Evolutionary conservation across 1,140 invertebrate genomes (phyloP), one percentile per base, ranked within the genome.

Genomic region (Neocloeon triangulifer): DNA sequence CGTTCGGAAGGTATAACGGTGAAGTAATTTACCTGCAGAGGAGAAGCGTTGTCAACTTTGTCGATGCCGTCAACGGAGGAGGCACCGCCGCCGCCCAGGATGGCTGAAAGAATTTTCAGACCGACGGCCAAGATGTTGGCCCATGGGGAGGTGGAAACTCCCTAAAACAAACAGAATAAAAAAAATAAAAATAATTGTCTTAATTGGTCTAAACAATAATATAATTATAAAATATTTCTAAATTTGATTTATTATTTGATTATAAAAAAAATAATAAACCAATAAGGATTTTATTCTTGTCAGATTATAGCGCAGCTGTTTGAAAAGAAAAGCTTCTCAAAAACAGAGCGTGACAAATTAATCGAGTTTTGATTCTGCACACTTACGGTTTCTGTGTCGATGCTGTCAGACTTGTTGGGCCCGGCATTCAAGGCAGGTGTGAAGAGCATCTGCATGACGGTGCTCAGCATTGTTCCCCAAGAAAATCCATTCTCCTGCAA

Each of bases 361-460:
- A n/a, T n/a, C n/a, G n/a, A n/a, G n/a, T n/a, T n/a, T n/a, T n/a
- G 9, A 21, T 19, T n/a, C 31, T 7, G 5, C 6, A 7, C n/a
- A 19, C 36, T 25, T 23, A 39, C 33, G 19, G 57, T 55, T 27
- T 71, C 65, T 18, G 61, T 60, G 36, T 74, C 70, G 6, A 74
- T 49, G 46, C 67, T 67, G 41, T 79, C 78, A 28, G 78, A 81
- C 51, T 84, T 85, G 43, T 70, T 80, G 4, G 77, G 76, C 4
- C 73, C 68, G 14, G 61, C 59, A n/a, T n/a, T n/a, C 28, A 59
- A 33, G 29, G 62, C 63, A 13, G 63, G 62, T 42, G 70, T 74
- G 46, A 85, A 69, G 39, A 86, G 56, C 68, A 85, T 75, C 51
- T 82, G 79, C 69, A 88, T 76, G 13, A 79, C 49, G 65, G 77